Evolutionary conservation across 2,888 invertebrate species (phyloP).

Genomic region (Stenodera caucasica): DNA sequence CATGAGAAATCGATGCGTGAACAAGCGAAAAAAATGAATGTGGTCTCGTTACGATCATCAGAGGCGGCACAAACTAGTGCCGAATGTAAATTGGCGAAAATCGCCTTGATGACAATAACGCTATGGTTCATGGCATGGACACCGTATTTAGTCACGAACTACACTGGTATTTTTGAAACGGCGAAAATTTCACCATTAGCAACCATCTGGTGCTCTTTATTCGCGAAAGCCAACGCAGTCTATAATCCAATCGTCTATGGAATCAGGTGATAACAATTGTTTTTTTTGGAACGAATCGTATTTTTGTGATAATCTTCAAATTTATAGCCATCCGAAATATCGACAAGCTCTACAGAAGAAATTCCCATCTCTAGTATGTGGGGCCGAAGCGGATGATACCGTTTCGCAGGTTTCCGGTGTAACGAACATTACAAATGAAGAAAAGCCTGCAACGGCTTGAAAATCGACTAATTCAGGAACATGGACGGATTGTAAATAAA

Average conservation of each 20-base stretch:
- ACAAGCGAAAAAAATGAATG: conserved; percentile 94
- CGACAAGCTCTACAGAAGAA: conserved; percentile 73
- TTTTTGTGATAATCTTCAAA: not conserved
- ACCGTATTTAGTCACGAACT: conserved; percentile 83
- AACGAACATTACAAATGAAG: conserved; percentile 67
- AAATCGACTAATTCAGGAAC: conserved; percentile 18
- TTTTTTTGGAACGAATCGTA: no score
- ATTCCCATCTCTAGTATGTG: conserved; percentile 76
- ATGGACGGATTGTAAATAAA: conserved; percentile 25
- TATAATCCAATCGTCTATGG: conserved; percentile 92
- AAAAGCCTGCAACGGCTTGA: conserved; percentile 65
- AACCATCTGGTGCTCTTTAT: conserved; percentile 87
- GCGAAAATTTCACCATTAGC: conserved; percentile 74
- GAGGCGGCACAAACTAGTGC: conserved; percentile 79
- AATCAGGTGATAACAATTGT: conserved; percentile 65
- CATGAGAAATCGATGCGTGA: conserved; percentile 87
- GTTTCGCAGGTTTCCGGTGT: conserved; percentile 69
- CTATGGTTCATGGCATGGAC: conserved; percentile 95
- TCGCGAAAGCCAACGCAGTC: conserved; percentile 88
- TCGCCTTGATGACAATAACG: conserved; percentile 86
- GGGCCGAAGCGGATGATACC: conserved; percentile 62
- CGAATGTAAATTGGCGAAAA: conserved; percentile 86
- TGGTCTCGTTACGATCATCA: conserved; percentile 79
- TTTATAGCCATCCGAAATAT: conserved; percentile 75
- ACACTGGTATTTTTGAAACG: conserved; percentile 75